A percentile compares a stretch with the other conserved stretches of the same genome.
phyloP scores from a whole-genome alignment of 1,140 invertebrate species.

The Macrosteles quadrilineatus region DNA sequence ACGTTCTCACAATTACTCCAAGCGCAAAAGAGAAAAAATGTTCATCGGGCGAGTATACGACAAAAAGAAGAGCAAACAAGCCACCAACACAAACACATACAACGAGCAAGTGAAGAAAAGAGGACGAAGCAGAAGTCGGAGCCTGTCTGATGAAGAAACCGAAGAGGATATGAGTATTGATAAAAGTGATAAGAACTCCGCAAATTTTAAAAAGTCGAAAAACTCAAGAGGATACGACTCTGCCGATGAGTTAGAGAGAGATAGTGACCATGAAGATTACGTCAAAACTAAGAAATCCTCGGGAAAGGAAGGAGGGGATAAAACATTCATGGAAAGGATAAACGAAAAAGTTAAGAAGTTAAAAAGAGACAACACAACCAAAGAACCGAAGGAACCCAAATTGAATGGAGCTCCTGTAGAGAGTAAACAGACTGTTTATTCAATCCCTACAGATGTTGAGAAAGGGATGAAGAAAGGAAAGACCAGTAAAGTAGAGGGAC shows the following conservation, averaged over 20 bases:
- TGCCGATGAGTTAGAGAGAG: background rate
- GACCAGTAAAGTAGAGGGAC: no score
- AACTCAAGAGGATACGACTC: background rate
- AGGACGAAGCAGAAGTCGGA: background rate
- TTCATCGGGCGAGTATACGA: slow-evolving; percentile 25
- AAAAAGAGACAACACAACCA: slow-evolving; percentile 8
- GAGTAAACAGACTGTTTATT: slow-evolving; percentile 20
- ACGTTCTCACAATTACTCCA: background rate
- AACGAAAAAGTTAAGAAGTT: slow-evolving; percentile 23
- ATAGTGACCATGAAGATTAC: background rate
- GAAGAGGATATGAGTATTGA: background rate
- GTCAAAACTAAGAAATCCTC: background rate
- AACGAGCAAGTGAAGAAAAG: slow-evolving; percentile 10
- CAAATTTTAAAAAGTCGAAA: background rate
- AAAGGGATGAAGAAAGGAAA: background rate
- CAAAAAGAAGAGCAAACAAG: slow-evolving; percentile 21
- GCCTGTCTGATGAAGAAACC: background rate
- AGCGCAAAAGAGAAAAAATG: slow-evolving; percentile 3
- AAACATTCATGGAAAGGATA: slow-evolving; percentile 23
- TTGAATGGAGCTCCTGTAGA: background rate
- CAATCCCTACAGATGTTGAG: slow-evolving; percentile 7
- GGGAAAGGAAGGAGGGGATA: slow-evolving; percentile 13
- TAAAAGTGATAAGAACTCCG: background rate
- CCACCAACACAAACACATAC: background rate
- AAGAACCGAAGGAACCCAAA: slow-evolving; percentile 4